Conservation (phyloP, 2,888 invertebrate genomes). For the Lymantria monacha region DNA sequence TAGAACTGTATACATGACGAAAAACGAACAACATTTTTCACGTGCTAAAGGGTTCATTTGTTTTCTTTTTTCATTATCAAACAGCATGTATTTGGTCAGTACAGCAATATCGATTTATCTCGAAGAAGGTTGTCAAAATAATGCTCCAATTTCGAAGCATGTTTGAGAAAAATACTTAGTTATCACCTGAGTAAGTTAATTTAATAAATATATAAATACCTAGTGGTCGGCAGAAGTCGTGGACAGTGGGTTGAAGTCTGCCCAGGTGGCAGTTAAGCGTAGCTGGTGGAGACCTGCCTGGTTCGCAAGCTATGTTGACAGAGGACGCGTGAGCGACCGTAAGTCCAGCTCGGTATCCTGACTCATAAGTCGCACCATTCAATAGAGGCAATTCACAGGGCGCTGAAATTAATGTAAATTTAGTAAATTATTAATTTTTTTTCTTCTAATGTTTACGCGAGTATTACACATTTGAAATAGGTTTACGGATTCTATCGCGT, state of each 20-base stretch:
- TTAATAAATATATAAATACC: constrained; percentile 36
- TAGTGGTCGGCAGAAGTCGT: constrained; percentile 74
- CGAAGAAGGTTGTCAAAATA: too few relatives aligned
- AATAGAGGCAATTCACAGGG: constrained; percentile 87
- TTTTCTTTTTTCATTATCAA: too few relatives aligned
- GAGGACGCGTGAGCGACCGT: constrained; percentile 91
- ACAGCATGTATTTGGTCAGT: too few relatives aligned
- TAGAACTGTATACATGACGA: too few relatives aligned
- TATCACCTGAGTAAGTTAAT: too few relatives aligned
- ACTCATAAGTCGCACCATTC: constrained; percentile 86
- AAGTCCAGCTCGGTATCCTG: constrained; percentile 89
- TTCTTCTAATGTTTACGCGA: too few relatives aligned
- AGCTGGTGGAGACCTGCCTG: constrained; percentile 76
- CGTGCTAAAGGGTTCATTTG: too few relatives aligned
- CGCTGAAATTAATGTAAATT: constrained; percentile 57
- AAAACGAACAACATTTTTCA: too few relatives aligned
- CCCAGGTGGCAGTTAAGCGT: constrained; percentile 85
- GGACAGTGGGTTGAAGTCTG: constrained; percentile 83
- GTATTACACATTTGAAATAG: neutral
- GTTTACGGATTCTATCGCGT: too few relatives aligned
- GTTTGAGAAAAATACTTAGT: too few relatives aligned
- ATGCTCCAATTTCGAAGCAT: too few relatives aligned
- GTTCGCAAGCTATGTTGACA: constrained; percentile 88
- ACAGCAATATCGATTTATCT: too few relatives aligned
- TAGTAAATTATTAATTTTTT: neutral